A percentile compares a stretch with the other conserved stretches of the same genome.
Evolutionary conservation across 37 sponge, comb jelly and placozoan species (phyloP).

Genomic region (Tethya wilhelma): DNA sequence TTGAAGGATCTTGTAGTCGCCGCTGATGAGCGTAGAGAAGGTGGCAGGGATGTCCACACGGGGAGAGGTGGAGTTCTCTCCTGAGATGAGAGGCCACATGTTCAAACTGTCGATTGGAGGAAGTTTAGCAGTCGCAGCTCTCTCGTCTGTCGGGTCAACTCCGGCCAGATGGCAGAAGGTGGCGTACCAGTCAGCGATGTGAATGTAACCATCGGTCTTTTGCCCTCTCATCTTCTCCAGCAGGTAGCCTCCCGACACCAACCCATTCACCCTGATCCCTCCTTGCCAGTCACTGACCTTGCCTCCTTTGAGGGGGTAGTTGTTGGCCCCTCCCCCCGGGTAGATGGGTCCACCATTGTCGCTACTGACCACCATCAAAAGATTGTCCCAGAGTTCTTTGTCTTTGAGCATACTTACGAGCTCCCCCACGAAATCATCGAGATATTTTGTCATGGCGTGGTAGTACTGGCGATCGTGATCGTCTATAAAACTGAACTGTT

Average conservation of each 20-base stretch:
- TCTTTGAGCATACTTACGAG: background rate
- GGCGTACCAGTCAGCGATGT: too few species aligned
- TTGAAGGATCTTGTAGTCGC: too few species aligned
- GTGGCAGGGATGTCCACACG: background rate
- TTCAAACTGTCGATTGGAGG: too few species aligned
- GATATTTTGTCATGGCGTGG: conserved; percentile 50
- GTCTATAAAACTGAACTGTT: conserved; percentile 17
- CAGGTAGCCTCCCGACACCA: conserved; percentile 38
- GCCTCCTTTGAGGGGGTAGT: conserved; percentile 52
- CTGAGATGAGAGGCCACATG: too few species aligned
- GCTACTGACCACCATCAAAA: conserved; percentile 29
- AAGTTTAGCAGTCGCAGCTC: conserved; percentile 9
- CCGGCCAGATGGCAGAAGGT: too few species aligned
- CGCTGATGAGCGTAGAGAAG: background rate
- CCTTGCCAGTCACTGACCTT: conserved; percentile 46
- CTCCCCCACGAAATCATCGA: conserved; percentile 28
- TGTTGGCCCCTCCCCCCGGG: conserved; percentile 52
- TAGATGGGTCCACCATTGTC: too few species aligned
- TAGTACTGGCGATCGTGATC: conserved; percentile 11
- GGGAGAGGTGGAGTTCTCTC: too few species aligned
- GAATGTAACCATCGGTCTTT: too few species aligned
- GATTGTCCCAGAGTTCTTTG: conserved; percentile 73
- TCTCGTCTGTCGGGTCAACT: conserved; percentile 22
- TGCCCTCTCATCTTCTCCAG: too few species aligned
- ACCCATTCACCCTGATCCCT: conserved; percentile 50